Base-by-base conservation (phyloP, 2,113 vertebrate genomes). In the Epinephelus moara region DNA sequence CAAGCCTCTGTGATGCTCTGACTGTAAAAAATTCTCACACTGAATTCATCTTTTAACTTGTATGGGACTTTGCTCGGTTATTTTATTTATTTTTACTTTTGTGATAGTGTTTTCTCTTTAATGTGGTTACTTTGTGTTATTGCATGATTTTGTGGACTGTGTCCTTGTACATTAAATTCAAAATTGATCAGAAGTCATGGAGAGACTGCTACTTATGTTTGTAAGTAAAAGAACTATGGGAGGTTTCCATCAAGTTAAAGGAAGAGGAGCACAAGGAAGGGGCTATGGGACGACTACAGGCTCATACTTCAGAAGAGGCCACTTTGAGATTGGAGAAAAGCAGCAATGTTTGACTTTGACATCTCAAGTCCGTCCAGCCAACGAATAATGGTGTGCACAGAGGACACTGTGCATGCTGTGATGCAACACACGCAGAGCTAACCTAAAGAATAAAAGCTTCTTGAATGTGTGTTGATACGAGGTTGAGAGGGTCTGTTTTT, bases 141-240 rank as follows among this genome's bases (percentile, higher is more conserved):
- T 37, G 63, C 30, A 13, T 66, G 72, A 10, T 77, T 77, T 77
- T 23, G 27, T 56, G 60, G 62, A 61, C 74, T 79, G 60, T 67
- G 13, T 57, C 49, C 60, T 66, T 27, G 53, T 61, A 11, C 53
- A 79, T 61, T 83, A 13, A 55, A 70, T 82, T 64, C 59, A 0
- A 8, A 33, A 72, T 17, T 25, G 18, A 64, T 57, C 2, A 19
- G 3, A 50, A 66, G 56, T 21, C 23, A 42, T 55, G 19, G 14
- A 21, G 21, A 66, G 14, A 56, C 18, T 23, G 17, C 37, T 13
- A 42, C 17, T 37, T 37, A 37, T 37, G 6, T 37, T 37, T 37
- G 0, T 7, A 37, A 37, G 33, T 37, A 37, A 30, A 30, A 61
- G 21, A 57, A 25, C 5, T 14, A 23, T 40, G 17, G 49, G 50